Evolutionary conservation across 2,888 invertebrate genomes (phyloP).

Genomic region (Thereva nobilitata): DNA sequence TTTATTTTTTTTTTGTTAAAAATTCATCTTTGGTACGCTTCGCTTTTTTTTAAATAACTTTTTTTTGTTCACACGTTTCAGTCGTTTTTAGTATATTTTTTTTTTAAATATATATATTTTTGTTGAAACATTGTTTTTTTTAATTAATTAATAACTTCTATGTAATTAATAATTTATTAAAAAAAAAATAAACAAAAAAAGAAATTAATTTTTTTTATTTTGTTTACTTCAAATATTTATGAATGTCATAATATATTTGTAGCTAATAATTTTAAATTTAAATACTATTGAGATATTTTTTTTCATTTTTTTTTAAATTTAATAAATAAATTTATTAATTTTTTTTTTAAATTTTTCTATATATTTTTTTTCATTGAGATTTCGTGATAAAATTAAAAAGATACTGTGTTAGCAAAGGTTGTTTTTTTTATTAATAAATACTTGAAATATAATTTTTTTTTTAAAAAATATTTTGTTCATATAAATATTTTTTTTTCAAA

Average conservation of each 20-base stretch:
- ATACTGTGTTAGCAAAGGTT: too few relatives aligned
- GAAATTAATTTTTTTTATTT: background rate
- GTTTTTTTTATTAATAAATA: too few relatives aligned
- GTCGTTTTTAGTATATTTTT: constrained; percentile 13
- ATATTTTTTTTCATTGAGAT: constrained; percentile 36
- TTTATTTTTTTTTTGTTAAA: constrained; percentile 11
- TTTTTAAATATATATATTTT: background rate
- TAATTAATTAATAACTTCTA: background rate
- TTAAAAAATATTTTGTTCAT: constrained; percentile 34
- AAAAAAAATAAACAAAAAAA: constrained; percentile 16
- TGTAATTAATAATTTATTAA: constrained; percentile 2
- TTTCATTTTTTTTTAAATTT: constrained; percentile 40
- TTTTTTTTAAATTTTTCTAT: constrained; percentile 35
- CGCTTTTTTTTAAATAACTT: constrained; percentile 1
- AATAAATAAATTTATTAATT: constrained; percentile 39
- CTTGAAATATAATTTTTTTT: constrained; percentile 9
- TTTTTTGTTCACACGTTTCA: constrained; percentile 2
- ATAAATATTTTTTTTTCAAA: constrained; percentile 37
- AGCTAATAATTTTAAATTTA: constrained; percentile 1
- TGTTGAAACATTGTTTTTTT: constrained; percentile 2
- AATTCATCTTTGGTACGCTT: constrained; percentile 25
- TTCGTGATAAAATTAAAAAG: constrained; percentile 21
- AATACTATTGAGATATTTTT: background rate
- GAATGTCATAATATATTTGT: constrained; percentile 19
- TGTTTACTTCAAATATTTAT: constrained; percentile 1